Evolutionary conservation across 2,113 vertebrate species (phyloP).

Genomic region (Zonotrichia leucophrys): DNA sequence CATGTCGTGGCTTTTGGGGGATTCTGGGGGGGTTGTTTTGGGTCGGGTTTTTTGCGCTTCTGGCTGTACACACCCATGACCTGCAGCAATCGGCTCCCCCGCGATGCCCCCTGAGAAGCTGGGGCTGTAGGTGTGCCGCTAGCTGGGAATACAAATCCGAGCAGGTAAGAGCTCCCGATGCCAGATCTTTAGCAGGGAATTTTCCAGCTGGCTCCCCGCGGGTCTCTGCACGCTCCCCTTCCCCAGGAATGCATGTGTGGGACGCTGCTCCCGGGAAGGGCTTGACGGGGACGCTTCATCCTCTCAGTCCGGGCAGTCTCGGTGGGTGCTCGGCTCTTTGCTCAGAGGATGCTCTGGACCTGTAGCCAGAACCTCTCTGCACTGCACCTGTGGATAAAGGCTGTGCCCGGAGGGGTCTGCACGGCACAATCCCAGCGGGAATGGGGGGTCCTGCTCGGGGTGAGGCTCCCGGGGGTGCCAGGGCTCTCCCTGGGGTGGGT

Average conservation of each 20-base stretch:
- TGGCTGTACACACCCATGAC: conserved; percentile 52
- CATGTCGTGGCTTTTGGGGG: conserved; percentile 42
- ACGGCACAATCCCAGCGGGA: fast-evolving
- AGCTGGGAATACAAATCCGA: conserved; percentile 22
- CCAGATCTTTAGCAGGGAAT: neutral
- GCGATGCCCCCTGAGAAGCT: conserved; percentile 33
- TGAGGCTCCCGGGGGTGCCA: neutral
- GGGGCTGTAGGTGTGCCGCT: conserved; percentile 45
- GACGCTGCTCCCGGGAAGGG: neutral
- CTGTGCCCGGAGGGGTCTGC: neutral
- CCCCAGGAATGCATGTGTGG: neutral
- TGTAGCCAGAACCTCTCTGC: neutral
- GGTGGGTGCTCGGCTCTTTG: neutral
- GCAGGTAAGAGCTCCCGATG: conserved; percentile 44
- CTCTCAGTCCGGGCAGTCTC: neutral
- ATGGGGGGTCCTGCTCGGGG: neutral
- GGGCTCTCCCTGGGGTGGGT: neutral
- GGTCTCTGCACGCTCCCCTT: neutral
- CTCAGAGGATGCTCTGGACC: neutral
- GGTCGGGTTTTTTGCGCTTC: neutral
- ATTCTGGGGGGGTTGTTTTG: neutral
- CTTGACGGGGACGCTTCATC: neutral
- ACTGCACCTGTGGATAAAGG: neutral
- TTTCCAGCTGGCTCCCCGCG: neutral
- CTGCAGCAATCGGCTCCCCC: neutral